Base-by-base conservation (phyloP, 1,140 invertebrate genomes). In the Drosophila ercepeae region DNA sequence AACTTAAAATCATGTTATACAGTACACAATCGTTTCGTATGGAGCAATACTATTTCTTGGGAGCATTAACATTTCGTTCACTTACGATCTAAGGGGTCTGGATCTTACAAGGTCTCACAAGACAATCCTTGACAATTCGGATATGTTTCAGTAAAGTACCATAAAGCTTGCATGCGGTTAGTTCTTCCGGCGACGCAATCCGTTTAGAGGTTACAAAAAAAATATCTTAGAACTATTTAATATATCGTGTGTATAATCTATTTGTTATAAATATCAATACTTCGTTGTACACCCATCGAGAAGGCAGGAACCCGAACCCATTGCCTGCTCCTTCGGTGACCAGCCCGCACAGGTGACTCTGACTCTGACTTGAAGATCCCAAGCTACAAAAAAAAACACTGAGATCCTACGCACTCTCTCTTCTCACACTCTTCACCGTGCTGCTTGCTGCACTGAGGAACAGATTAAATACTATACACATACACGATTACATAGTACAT, bases 391-490 rank as follows among this genome's bases (percentile, higher is more conserved):
- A 32, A 32, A 32, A n/a, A 29, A 29, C 11, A 32, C 29, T 32
- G 29, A 32, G 57, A 32, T 46, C 27, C 32, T 23, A 14, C 23
- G 13, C 44, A 19, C 50, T 36, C 54, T 5, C 50, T 8, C 23
- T 34, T 34, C 48, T 18, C 39, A 5, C 34, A 53, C 27, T 9
- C 27, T 25, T 36, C 21, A 67, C 42, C 32, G 18, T 52, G 67
- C 53, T 46, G 21, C 41, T 51, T 46, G 21, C 41, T 71, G 58
- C 72, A 73, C 63, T 69, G 78, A 84, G 81, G 81, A 84, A 86
- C 81, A 79, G 81, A 69, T 84, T 86, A 65, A 84, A 84, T 84
- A 84, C 79, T 84, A 50, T 83, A 84, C 79, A 77, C 64, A 64
- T 75, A 75, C 75, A 78, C 83, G 69, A 77, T 78, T 42, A 16